Percentiles rank a stretch among this genome's conserved stretches.
These are phyloP conservation scores for Gila orcuttii DNA, from an alignment of 2,113 vertebrate species.

Conservation along the genomic window DNA sequence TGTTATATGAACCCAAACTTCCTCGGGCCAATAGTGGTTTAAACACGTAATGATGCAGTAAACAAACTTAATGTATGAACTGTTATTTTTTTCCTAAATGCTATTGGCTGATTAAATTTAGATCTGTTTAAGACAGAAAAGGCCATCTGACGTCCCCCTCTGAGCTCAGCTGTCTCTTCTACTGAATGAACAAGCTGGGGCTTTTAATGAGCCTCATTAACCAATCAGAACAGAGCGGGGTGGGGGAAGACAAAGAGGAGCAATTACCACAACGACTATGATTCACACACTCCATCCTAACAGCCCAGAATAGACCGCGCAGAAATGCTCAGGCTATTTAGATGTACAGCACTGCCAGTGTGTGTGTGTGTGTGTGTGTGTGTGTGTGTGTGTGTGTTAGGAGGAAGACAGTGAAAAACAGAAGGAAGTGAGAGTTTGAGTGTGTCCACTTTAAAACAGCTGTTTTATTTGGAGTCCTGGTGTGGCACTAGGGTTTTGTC, in stretches of 20 bases:
- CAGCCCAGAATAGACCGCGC: conserved; percentile 45
- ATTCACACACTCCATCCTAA: conserved; percentile 40
- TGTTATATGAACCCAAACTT: not conserved
- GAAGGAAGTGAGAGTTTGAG: conserved; percentile 17
- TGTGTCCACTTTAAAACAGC: conserved; percentile 55
- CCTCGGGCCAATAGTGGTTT: not conserved
- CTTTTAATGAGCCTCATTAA: conserved; percentile 34
- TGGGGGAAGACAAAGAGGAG: conserved; percentile 32
- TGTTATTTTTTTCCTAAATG: not conserved
- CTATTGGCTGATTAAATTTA: conserved; percentile 30
- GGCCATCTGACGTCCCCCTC: conserved; percentile 33
- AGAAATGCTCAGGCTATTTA: conserved; percentile 35
- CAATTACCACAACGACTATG: conserved; percentile 43
- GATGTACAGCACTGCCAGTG: conserved; percentile 4
- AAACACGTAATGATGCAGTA: conserved; percentile 23
- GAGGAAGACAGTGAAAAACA: not conserved
- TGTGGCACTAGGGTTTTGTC: conserved; percentile 36
- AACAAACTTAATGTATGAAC: not conserved
- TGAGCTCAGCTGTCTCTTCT: conserved; percentile 34
- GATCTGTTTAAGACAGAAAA: conserved; percentile 19
- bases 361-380: conserved; percentile 47
- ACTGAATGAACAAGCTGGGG: conserved; percentile 5
- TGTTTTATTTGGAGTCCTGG: conserved; percentile 56
- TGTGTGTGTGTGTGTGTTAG: conserved; percentile 38
- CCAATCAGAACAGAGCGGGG: conserved; percentile 20